Evolutionary conservation across 2,113 vertebrate genomes (phyloP).

Genomic region (Lonchura striata): DNA sequence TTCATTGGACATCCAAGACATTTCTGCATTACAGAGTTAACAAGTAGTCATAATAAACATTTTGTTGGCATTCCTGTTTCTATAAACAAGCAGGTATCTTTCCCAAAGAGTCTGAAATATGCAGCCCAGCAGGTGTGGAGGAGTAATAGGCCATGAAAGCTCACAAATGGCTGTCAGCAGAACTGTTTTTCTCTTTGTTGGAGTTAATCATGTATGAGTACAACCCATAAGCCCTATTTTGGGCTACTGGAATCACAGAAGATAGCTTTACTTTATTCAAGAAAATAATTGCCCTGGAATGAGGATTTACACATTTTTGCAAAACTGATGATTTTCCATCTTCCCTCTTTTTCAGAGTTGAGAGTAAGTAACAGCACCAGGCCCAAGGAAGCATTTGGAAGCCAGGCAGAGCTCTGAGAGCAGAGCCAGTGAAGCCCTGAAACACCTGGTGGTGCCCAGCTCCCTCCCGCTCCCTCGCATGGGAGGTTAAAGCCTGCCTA

Average conservation of each 20-base stretch:
- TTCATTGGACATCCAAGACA: not conserved
- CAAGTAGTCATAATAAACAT: not conserved
- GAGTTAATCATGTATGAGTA: not conserved
- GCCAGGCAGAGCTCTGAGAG: not conserved
- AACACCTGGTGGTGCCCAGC: rapidly evolving
- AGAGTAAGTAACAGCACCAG: not conserved
- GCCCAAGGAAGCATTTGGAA: not conserved
- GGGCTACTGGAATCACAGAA: not conserved
- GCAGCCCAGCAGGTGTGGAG: not conserved
- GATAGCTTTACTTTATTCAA: not conserved
- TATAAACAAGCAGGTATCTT: not conserved
- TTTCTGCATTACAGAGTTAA: not conserved
- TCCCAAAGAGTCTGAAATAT: not conserved
- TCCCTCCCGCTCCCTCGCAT: not conserved
- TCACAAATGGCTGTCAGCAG: not conserved
- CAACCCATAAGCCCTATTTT: not conserved
- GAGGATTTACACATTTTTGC: not conserved
- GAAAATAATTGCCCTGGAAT: not conserved
- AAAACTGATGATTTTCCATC: not conserved
- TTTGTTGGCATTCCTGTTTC: not conserved
- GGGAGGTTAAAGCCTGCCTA: not conserved
- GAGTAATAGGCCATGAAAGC: not conserved
- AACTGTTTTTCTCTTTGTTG: not conserved
- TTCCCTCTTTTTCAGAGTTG: not conserved
- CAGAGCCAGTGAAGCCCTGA: not conserved